These are phyloP conservation scores for Hydrolagus colliei DNA, from an alignment of 2,797 vertebrate genomes.

Conservation along the genomic window DNA sequence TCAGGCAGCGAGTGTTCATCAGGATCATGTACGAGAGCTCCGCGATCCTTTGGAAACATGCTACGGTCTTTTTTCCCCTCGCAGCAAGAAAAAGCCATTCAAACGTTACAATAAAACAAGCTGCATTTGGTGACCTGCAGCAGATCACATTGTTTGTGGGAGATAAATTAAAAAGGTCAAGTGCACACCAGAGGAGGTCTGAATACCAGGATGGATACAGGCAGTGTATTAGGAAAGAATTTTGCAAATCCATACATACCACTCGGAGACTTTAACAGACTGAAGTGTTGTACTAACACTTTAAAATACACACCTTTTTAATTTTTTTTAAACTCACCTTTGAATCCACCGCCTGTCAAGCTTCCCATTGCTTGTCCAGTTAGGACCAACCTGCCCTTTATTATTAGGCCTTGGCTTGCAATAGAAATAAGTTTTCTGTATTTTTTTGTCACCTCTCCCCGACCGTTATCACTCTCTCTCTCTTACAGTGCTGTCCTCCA, in stretches of 20 bases:
- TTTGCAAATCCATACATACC: background rate
- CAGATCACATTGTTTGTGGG: slow-evolving; percentile 20
- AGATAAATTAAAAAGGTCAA: slow-evolving; percentile 29
- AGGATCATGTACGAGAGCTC: background rate
- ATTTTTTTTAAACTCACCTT: too few relatives aligned
- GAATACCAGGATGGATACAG: background rate
- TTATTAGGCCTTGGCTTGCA: too few relatives aligned
- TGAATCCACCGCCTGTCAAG: too few relatives aligned
- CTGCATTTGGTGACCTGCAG: background rate
- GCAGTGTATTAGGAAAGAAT: background rate
- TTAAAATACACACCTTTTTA: background rate
- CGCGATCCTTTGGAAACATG: background rate
- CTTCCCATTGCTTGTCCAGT: too few relatives aligned
- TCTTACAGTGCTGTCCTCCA: too few relatives aligned
- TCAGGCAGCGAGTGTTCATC: slow-evolving; percentile 3
- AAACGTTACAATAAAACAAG: slow-evolving; percentile 28
- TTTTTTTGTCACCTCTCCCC: too few relatives aligned
- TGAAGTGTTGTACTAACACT: too few relatives aligned
- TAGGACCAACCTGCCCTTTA: too few relatives aligned
- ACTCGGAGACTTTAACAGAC: background rate
- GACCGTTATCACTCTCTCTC: too few relatives aligned
- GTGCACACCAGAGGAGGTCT: slow-evolving; percentile 4
- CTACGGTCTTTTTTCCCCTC: background rate
- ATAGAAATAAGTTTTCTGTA: too few relatives aligned
- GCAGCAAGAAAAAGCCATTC: slow-evolving; percentile 21